Conservation (phyloP, 1,140 invertebrate species). For the Cotesia chilonis region DNA sequence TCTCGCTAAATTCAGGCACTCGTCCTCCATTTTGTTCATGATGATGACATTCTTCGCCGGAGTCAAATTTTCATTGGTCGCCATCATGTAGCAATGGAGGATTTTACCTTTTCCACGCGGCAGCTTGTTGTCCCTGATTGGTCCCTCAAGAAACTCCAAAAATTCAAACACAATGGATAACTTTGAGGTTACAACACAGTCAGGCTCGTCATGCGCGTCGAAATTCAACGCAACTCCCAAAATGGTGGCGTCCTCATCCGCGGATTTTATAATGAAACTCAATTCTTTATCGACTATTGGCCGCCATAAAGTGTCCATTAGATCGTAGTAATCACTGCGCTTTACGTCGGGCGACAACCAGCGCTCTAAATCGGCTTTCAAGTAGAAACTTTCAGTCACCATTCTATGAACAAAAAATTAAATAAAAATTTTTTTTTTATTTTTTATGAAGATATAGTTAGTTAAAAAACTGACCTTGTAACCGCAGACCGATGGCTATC, state of each 20-base stretch:
- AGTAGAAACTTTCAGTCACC: conserved; percentile 82
- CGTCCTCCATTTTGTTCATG: conserved; percentile 80
- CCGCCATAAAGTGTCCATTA: conserved; percentile 75
- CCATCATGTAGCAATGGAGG: conserved; percentile 88
- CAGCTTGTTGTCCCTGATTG: conserved; percentile 72
- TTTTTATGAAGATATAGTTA: conserved; percentile 48
- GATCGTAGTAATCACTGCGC: conserved; percentile 72
- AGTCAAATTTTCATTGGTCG: conserved; percentile 71
- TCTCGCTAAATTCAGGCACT: conserved; percentile 73
- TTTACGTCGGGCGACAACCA: conserved; percentile 74
- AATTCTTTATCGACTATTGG: conserved; percentile 72
- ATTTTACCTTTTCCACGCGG: conserved; percentile 75
- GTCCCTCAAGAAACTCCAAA: conserved; percentile 77
- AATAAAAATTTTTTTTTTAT: not conserved
- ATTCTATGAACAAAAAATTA: conserved; percentile 69
- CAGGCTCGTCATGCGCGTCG: conserved; percentile 80
- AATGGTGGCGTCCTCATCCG: conserved; percentile 54
- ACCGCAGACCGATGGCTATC: conserved; percentile 72
- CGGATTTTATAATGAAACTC: conserved; percentile 74
- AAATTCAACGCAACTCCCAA: conserved; percentile 80
- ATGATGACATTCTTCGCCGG: conserved; percentile 79
- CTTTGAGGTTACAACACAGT: conserved; percentile 72
- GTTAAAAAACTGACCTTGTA: conserved; percentile 66
- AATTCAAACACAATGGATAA: conserved; percentile 80
- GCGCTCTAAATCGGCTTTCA: conserved; percentile 83